phyloP scores from a whole-genome alignment of 2,888 invertebrate genomes.

The Lithodes maja region DNA sequence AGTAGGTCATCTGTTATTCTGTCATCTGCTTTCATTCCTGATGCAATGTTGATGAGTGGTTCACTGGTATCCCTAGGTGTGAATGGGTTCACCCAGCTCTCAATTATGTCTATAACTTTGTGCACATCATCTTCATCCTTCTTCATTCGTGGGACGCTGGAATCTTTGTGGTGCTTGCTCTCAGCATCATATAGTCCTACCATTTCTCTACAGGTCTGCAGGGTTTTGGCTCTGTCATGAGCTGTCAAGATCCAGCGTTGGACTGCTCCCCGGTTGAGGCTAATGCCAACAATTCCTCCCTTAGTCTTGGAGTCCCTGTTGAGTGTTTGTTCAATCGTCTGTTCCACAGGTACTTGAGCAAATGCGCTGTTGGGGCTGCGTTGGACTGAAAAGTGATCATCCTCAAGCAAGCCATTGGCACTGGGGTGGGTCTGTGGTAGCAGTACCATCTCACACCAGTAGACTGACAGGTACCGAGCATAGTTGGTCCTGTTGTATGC shows the following conservation, averaged over 20 bases:
- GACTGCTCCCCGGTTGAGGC: neutral
- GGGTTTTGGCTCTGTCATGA: neutral
- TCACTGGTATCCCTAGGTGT: neutral
- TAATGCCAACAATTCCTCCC: neutral
- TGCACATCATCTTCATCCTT: neutral
- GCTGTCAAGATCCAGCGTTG: neutral
- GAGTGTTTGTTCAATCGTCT: neutral
- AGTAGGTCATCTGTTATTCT: neutral
- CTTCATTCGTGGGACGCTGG: neutral
- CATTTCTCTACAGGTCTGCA: neutral
- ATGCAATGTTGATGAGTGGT: neutral
- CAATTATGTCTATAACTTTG: neutral
- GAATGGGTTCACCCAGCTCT: neutral
- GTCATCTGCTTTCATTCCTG: neutral
- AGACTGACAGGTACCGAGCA: neutral
- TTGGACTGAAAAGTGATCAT: neutral
- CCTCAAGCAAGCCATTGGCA: neutral
- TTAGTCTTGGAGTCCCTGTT: neutral
- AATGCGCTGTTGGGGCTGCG: neutral
- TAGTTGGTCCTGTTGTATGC: conserved; percentile 12
- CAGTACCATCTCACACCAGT: conserved; percentile 22
- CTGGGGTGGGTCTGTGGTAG: conserved; percentile 8
- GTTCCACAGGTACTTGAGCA: conserved; percentile 16
- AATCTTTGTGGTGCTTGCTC: neutral
- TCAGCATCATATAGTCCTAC: neutral